These are phyloP conservation scores for Ectobius pallidus DNA, from an alignment of 2,888 invertebrate genomes.

Conservation along the genomic window DNA sequence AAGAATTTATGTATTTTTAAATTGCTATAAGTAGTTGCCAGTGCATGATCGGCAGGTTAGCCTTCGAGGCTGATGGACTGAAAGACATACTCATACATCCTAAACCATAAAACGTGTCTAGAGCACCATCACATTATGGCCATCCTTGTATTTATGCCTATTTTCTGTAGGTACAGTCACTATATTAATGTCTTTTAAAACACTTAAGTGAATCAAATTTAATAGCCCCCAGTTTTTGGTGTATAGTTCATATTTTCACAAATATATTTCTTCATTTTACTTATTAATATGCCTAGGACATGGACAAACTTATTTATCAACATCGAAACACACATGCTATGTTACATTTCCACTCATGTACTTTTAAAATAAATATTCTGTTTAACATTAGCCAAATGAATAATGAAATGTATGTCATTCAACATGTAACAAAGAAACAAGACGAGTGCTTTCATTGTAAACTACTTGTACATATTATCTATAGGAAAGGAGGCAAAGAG, in stretches of 20 bases:
- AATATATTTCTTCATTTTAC: background rate
- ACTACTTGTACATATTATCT: slow-evolving; percentile 3
- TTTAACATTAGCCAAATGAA: slow-evolving; percentile 3
- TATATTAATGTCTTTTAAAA: too few species aligned
- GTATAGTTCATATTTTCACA: background rate
- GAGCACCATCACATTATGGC: too few species aligned
- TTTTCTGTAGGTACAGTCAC: too few species aligned
- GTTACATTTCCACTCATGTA: background rate
- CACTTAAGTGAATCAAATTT: too few species aligned
- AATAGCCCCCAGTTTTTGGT: too few species aligned
- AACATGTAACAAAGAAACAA: slow-evolving; percentile 16
- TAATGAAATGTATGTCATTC: background rate
- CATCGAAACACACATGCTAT: background rate
- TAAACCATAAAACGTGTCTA: too few species aligned
- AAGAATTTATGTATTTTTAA: too few species aligned
- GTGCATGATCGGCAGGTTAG: too few species aligned
- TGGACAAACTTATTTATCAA: background rate
- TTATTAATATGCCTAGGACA: background rate
- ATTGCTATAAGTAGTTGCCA: too few species aligned
- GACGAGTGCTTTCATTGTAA: slow-evolving; percentile 2
- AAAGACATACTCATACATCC: too few species aligned
- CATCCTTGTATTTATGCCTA: too few species aligned
- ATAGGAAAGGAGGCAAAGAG: background rate
- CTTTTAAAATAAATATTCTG: background rate
- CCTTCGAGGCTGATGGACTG: too few species aligned